Percentiles rank a stretch among this genome's conserved stretches.
These are phyloP conservation scores for Microcebus jonahi DNA, from an alignment of 2,113 vertebrate genomes.

Conservation along the genomic window DNA sequence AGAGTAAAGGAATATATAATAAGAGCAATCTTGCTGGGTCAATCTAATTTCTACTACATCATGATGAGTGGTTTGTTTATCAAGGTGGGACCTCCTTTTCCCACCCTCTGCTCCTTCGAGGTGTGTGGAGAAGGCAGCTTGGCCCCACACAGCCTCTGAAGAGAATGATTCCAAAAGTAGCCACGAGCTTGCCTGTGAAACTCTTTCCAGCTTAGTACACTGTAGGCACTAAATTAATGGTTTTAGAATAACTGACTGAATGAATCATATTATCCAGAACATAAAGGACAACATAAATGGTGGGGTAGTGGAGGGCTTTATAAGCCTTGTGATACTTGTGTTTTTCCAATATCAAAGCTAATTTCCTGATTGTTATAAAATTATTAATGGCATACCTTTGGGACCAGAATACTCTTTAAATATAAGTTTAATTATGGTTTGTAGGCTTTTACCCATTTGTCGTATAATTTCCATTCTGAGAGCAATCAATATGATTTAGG, in stretches of 20 bases:
- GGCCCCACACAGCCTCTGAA: not conserved
- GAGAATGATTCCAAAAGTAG: not conserved
- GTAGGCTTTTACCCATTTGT: not conserved
- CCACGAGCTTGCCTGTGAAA: fast-evolving
- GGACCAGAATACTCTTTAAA: not conserved
- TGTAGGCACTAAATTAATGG: fast-evolving
- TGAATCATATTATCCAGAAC: fast-evolving
- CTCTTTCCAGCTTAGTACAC: not conserved
- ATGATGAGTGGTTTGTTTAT: not conserved
- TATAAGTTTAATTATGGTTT: not conserved
- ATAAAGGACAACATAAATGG: not conserved
- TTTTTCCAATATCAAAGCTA: not conserved
- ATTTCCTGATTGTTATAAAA: not conserved
- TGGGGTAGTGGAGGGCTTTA: no score
- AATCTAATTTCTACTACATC: not conserved
- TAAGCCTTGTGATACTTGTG: not conserved
- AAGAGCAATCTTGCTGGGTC: not conserved
- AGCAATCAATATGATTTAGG: not conserved
- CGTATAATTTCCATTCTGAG: not conserved
- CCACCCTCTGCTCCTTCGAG: not conserved
- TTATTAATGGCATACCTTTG: no score
- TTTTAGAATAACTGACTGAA: not conserved
- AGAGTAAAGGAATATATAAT: not conserved
- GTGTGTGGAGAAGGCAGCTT: not conserved
- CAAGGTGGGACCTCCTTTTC: not conserved